Evolutionary conservation across 1,140 invertebrate species (phyloP), one percentile per base, ranked within the genome.

Genomic region (Cheumatopsyche charites): DNA sequence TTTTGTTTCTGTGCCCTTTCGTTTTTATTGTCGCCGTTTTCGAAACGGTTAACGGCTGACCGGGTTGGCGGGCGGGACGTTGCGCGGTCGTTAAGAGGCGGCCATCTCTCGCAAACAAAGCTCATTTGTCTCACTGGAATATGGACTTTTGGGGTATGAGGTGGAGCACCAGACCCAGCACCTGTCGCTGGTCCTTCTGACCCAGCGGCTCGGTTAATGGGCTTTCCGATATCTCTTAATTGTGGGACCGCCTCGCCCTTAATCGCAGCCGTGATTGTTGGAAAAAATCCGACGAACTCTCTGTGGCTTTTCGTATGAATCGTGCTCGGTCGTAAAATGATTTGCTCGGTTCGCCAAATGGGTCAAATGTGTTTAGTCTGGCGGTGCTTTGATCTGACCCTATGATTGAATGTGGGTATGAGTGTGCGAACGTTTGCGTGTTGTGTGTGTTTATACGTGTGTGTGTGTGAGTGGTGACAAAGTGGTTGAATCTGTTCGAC

Each of bases 21-120:
- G 55, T 62, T 73, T 73, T 70, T 70, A 73, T 70, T 70, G 62
- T 70, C 61, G 61, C 2, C 43, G n/a, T n/a, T 72, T 41, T 36
- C 23, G 17, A 42, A 71, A 71, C 29, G 55, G 62, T 47, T 63
- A 23, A 17, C 49, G 2, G 41, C 45, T 43, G 29, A 26, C 21
- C 63, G 29, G 19, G n/a, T 66, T 58, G 12, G 13, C 19, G 36
- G 45, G 25, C 55, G 11, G 42, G 25, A 71, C 25, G 55, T 43
- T 11, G 43, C 26, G 21, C 26, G 29, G 29, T 71, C 55, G 15
- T n/a, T n/a, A n/a, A n/a, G 42, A 67, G 61, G 67, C 62, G 29
- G 69, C 42, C 43, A 73, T 70, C 52, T 70, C 63, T 43, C 67
- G 19, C 62, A 73, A 73, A 73, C 72, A 73, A 73, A 73, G 68